Evolutionary conservation across 2,888 invertebrate genomes (phyloP), one percentile per base, ranked within the genome.

Genomic region (Allygus modestus): DNA sequence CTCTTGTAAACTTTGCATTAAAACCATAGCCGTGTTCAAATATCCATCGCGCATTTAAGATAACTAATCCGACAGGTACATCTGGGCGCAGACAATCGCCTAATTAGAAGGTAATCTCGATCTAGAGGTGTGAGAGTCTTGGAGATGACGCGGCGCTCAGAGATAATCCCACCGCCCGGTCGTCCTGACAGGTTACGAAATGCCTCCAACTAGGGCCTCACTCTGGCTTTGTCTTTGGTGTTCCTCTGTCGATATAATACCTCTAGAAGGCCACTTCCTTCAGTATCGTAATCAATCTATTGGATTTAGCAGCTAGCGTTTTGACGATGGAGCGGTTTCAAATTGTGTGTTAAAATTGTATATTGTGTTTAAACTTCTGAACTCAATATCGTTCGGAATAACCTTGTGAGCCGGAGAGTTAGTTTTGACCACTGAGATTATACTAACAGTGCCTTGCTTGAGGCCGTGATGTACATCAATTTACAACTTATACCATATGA

Each of bases 171-270:
- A 4, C 37, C 5, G 5, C 37, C 37, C 5, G 37, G 4, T 9
- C 37, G 37, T 37, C 37, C 54, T 54, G 54, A 54, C 54, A 54
- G 54, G 54, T 54, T 54, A 54, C 54, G 54, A 54, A 54, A 54
- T 54, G 20, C 23, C 54, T 54, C 54, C 46, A 12, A 46, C 46
- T 17, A 17, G 17, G 37, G 37, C 37, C 37, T 37, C 37, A 37
- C 46, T 12, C 46, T 17, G 46, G 46, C 46, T 46, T 17, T 17
- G 46, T 46, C 46, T 37, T 37, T 37, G 37, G 37, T 4, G 4
- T 37, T 37, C 37, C 37, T 37, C 46, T 46, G 46, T 46, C 46
- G 46, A 46, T 46, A 17, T 46, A 46, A 37, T 37, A 37, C 37
- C 37, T 37, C 11, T 12, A 17, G 46, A 46, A 46, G 46, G 46